Base-by-base conservation (phyloP, 2,797 vertebrate genomes). In the Molothrus ater region DNA sequence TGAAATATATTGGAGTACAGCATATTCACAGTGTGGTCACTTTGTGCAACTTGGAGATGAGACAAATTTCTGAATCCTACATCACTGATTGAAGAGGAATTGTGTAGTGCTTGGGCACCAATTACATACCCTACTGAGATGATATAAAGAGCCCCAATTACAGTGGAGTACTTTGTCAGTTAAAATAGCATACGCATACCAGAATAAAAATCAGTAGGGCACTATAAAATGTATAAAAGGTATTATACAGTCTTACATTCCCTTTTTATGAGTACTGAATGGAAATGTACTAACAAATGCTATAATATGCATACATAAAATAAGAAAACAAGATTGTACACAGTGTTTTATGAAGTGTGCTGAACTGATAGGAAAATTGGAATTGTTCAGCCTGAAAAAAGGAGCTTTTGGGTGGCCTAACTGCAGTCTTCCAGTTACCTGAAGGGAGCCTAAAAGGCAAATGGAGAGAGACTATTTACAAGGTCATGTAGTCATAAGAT, bases 81-180 rank as follows among this genome's bases (percentile, higher is more conserved):
- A 92, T 34, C n/a, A 80, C 83, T 96, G 95, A 93, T 94, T 97
- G 94, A 95, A 96, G 95, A 94, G 94, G 83, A 84, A 92, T 71
- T 95, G 51, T 82, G 60, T 19, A 93, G 94, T 85, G 91, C 94
- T 91, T 92, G 91, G 91, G 80, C 88, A 90, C 70, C 93, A 93
- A 96, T 95, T 92, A 95, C 48, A 82, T 54, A 89, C 45, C 61
- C 86, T 76, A 83, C 86, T 89, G 89, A 91, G 88, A 85, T 54
- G 80, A 89, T 87, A 84, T 88, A 86, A 96, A 96, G 85, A 92
- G 88, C 73, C 50, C 78, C 93, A 96, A 96, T 95, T 94, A 97
- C 8, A 90, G 82, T 82, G 76, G 63, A 96, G 82, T 93, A 92
- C 95, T 93, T 91, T 5, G 20, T 66, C 73, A 61, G 76, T 90